A percentile compares a stretch with the other conserved stretches of the same genome.
phyloP scores from a whole-genome alignment of 23 tunicate genomes.

The Oikopleura dioica region DNA sequence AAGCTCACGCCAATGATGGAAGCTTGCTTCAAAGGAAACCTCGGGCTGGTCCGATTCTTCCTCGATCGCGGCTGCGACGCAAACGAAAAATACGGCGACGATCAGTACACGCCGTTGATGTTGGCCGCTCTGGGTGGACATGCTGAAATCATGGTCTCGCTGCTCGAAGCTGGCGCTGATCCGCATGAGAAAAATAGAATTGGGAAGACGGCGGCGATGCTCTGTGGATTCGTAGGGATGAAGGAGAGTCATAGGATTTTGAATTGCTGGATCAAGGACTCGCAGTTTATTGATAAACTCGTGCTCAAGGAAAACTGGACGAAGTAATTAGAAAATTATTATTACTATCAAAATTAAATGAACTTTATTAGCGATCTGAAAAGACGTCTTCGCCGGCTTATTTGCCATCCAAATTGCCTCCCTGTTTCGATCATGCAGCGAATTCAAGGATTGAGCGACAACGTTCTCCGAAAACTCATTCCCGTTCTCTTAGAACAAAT shows the following conservation, averaged over 20 bases:
- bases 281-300: not conserved
- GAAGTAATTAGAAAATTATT: not conserved
- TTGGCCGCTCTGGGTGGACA: constrained; percentile 1
- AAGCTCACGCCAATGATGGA: not conserved
- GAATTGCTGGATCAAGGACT: not conserved
- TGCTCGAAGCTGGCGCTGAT: constrained; percentile 11
- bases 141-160: not conserved
- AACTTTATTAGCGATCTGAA: too few species aligned
- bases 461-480: too few species aligned
- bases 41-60: not conserved
- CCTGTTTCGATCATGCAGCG: constrained; percentile 8
- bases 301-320: too few species aligned
- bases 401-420: constrained; percentile 13
- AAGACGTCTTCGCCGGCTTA: not conserved
- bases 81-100: not conserved
- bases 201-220: not conserved
- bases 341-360: too few species aligned
- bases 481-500: too few species aligned
- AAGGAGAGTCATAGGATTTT: not conserved
- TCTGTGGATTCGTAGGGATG: constrained; percentile 7
- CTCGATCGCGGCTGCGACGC: not conserved
- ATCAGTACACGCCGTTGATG: not conserved
- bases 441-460: too few species aligned
- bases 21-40: not conserved
- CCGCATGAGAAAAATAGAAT: not conserved